phyloP scores from a whole-genome alignment of 2,888 invertebrate species.

The Neoascia interrupta region DNA sequence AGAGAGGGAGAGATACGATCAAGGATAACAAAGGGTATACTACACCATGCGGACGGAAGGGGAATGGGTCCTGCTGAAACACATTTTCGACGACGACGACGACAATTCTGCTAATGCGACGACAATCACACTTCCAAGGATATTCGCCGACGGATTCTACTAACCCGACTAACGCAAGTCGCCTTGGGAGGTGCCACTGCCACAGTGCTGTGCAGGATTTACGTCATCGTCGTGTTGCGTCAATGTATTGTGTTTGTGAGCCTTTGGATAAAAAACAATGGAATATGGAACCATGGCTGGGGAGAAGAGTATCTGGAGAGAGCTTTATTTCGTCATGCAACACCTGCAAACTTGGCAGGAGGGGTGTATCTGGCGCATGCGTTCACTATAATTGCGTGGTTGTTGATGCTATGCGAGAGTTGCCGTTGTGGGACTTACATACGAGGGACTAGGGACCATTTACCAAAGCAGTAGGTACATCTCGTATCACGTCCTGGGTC shows the following conservation, averaged over 20 bases:
- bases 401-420: constrained; percentile 3
- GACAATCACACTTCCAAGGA: constrained; percentile 54
- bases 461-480: too few relatives aligned
- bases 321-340: constrained; percentile 52
- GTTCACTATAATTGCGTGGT: constrained; percentile 33
- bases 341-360: constrained; percentile 26
- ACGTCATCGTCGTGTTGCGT: constrained; percentile 44
- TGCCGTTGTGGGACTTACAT: too few relatives aligned
- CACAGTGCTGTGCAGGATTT: constrained; percentile 16
- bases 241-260: background rate
- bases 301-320: background rate
- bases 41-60: background rate
- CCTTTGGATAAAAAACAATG: too few relatives aligned
- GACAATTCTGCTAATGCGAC: constrained; percentile 39
- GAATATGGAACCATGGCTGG: background rate
- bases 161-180: constrained; percentile 59
- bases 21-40: too few relatives aligned
- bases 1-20: background rate
- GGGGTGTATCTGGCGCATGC: constrained; percentile 21
- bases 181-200: constrained; percentile 39
- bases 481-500: too few relatives aligned
- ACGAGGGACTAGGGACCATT: too few relatives aligned
- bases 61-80: background rate
- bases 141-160: constrained; percentile 32
- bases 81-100: background rate